These are phyloP conservation scores for Acronicta leporina DNA, from an alignment of 2,888 invertebrate species.

Conservation along the genomic window DNA sequence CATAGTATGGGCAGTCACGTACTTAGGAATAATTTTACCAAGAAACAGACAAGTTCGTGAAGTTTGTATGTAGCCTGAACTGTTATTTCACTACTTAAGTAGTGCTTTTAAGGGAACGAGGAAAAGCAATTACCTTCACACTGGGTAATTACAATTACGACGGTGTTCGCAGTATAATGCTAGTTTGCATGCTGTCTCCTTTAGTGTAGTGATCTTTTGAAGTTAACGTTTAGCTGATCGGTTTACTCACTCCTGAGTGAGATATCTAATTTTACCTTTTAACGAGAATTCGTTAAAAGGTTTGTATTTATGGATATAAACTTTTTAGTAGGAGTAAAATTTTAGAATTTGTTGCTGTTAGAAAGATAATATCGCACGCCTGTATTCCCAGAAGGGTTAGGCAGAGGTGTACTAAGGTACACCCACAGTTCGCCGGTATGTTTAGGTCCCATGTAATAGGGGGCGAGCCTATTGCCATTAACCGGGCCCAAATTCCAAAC, in stretches of 20 bases:
- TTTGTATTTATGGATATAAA: too few species aligned
- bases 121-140: conserved; percentile 68
- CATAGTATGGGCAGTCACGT: conserved; percentile 3
- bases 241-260: conserved; percentile 15
- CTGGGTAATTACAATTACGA: conserved; percentile 68
- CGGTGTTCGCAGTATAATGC: conserved; percentile 60
- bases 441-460: too few species aligned
- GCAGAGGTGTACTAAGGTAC: too few species aligned
- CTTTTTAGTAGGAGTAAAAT: too few species aligned
- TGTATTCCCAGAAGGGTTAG: too few species aligned
- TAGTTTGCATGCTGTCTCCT: conserved; percentile 50
- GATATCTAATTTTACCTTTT: conserved; percentile 33
- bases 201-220: conserved; percentile 32
- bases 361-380: too few species aligned
- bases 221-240: conserved; percentile 28
- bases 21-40: conserved; percentile 23
- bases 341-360: too few species aligned
- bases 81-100: conserved; percentile 60
- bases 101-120: conserved; percentile 64
- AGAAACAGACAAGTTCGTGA: conserved; percentile 34
- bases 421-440: too few species aligned
- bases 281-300: conserved; percentile 5
- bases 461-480: too few species aligned
- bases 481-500: too few species aligned
- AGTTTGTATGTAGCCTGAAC: conserved; percentile 45